Percentiles rank a stretch among this genome's conserved stretches.
Evolutionary conservation across 1,140 invertebrate species (phyloP).

Genomic region (Hypothenemus hampei): DNA sequence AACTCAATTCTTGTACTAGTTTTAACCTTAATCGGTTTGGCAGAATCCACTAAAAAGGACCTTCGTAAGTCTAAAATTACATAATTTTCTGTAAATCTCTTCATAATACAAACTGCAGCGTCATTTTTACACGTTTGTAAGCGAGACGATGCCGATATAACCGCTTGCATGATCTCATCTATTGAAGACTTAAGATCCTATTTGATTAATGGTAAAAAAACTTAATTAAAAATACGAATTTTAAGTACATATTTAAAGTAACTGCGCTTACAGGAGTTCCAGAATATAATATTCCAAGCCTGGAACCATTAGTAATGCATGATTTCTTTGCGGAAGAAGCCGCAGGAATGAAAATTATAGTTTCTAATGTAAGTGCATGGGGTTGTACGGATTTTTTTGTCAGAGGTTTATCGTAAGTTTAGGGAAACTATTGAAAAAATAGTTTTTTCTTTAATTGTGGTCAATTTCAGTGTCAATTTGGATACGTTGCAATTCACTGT

Average conservation of each 20-base stretch:
- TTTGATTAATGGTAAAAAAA: not conserved
- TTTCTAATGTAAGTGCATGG: slow-evolving; percentile 51
- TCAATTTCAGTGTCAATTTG: slow-evolving; percentile 49
- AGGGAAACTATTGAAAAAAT: no score
- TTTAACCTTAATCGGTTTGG: no score
- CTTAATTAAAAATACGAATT: not conserved
- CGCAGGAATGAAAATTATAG: slow-evolving; percentile 51
- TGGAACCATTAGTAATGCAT: slow-evolving; percentile 58
- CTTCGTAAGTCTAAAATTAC: no score
- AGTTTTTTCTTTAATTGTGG: no score
- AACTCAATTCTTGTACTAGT: no score
- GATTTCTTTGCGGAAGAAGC: slow-evolving; percentile 51
- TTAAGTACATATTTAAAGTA: no score
- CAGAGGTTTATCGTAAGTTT: slow-evolving; percentile 49
- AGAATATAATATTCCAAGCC: slow-evolving; percentile 55
- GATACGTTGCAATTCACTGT: slow-evolving; percentile 48
- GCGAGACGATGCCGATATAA: slow-evolving; percentile 46
- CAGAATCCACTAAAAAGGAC: no score
- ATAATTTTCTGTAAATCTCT: no score
- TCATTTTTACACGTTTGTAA: slow-evolving; percentile 47
- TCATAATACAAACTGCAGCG: no score
- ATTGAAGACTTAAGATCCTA: slow-evolving; percentile 47
- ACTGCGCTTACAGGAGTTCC: slow-evolving; percentile 46
- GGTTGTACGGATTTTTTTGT: slow-evolving; percentile 59
- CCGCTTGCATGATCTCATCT: slow-evolving; percentile 48